A percentile compares a stretch with the other conserved stretches of the same genome.
These are phyloP conservation scores for Lineus longissimus DNA, from an alignment of 1,140 invertebrate genomes.

Conservation along the genomic window DNA sequence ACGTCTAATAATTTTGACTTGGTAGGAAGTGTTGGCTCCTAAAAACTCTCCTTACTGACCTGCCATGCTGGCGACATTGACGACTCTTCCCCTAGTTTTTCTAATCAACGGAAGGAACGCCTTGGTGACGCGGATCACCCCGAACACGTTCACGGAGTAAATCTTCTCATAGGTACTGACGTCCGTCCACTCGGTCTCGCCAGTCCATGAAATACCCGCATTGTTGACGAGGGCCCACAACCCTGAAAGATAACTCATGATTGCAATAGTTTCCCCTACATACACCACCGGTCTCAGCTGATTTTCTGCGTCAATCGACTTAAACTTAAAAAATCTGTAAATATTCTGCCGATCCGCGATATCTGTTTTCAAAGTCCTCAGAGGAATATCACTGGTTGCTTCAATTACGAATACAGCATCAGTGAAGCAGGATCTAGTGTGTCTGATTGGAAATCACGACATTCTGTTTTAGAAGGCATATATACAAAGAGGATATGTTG, in stretches of 20 bases:
- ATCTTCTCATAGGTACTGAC: constrained; percentile 41
- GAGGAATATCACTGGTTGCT: too few relatives aligned
- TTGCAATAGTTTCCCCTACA: not conserved
- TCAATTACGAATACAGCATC: too few relatives aligned
- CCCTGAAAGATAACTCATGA: constrained; percentile 19
- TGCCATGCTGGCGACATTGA: constrained; percentile 74
- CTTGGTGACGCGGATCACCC: constrained; percentile 46
- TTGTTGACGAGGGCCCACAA: constrained; percentile 50
- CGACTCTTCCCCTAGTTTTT: constrained; percentile 60
- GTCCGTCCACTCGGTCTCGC: constrained; percentile 46
- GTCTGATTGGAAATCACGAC: too few relatives aligned
- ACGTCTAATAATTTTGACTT: not conserved
- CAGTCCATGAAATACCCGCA: constrained; percentile 42
- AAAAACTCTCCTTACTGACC: constrained; percentile 23
- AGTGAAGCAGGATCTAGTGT: too few relatives aligned
- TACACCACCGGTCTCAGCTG: not conserved
- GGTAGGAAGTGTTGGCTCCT: not conserved
- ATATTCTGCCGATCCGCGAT: too few relatives aligned
- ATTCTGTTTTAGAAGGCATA: too few relatives aligned
- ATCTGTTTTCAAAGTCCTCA: too few relatives aligned
- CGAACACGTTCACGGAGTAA: constrained; percentile 47
- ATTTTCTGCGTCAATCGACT: too few relatives aligned
- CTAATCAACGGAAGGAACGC: constrained; percentile 44
- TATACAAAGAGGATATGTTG: too few relatives aligned
- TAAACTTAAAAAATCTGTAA: too few relatives aligned